These are phyloP conservation scores for Ictalurus punctatus DNA, from an alignment of 2,113 vertebrate genomes.

Conservation along the genomic window DNA sequence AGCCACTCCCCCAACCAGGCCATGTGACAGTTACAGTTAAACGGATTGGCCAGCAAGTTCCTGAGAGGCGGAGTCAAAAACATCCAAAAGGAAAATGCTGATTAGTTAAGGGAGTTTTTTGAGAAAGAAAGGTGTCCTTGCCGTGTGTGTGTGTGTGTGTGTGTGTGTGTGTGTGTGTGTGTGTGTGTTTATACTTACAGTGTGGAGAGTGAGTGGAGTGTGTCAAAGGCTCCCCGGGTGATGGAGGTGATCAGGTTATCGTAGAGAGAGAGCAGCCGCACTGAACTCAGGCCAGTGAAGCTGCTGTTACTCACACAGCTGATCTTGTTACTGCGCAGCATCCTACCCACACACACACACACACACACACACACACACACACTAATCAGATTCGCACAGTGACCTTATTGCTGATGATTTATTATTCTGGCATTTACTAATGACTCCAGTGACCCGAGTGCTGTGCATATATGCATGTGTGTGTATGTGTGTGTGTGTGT, in stretches of 20 bases:
- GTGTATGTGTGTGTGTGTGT: constrained; percentile 21
- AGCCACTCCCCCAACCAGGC: constrained; percentile 98
- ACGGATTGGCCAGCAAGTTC: constrained; percentile 97
- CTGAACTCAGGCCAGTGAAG: constrained; percentile 92
- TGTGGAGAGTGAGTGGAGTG: constrained; percentile 91
- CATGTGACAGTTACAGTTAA: constrained; percentile 96
- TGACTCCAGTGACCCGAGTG: constrained; percentile 25
- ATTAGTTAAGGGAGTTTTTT: not conserved
- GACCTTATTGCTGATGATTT: constrained; percentile 31
- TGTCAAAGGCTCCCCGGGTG: constrained; percentile 91
- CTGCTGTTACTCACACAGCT: constrained; percentile 95
- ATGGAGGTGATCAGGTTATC: constrained; percentile 97
- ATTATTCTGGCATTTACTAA: constrained; percentile 31
- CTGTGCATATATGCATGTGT: not conserved
- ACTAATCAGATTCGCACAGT: constrained; percentile 25
- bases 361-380: constrained; percentile 41
- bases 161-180: not conserved
- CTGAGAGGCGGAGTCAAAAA: constrained; percentile 52
- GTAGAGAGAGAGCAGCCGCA: constrained; percentile 92
- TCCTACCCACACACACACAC: constrained; percentile 70
- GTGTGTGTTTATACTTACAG: constrained; percentile 78
- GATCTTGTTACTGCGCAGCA: constrained; percentile 95
- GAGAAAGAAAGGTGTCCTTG: not conserved
- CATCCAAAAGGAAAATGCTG: not conserved
- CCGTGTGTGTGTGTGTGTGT: not conserved